These are phyloP conservation scores for Heliconius charithonia DNA, from an alignment of 2,888 invertebrate genomes.

Conservation along the genomic window DNA sequence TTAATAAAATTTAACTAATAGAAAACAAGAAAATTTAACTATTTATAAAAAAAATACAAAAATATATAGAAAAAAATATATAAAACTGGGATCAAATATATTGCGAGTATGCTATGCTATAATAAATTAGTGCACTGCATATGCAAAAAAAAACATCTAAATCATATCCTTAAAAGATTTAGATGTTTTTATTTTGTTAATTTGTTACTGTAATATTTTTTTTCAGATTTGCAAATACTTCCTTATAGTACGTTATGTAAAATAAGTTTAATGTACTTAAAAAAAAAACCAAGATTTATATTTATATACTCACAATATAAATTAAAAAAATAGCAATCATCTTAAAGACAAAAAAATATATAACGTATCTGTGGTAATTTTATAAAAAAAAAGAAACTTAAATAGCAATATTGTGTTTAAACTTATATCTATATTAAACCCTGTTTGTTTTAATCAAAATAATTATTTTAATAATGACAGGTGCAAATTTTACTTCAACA, in stretches of 20 bases:
- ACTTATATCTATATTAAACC: conserved; percentile 44
- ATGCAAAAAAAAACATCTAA: too few relatives aligned
- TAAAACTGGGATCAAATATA: too few relatives aligned
- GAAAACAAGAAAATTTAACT: neutral
- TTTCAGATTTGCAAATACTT: too few relatives aligned
- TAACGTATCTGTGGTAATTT: neutral
- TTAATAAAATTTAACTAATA: conserved; percentile 3
- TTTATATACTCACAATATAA: neutral
- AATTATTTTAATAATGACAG: conserved; percentile 32
- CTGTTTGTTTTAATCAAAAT: conserved; percentile 47
- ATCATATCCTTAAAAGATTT: too few relatives aligned
- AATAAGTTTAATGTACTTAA: too few relatives aligned
- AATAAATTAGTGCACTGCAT: too few relatives aligned
- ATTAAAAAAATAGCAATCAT: neutral
- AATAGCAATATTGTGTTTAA: conserved; percentile 22
- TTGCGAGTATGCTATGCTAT: too few relatives aligned
- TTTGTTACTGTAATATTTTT: too few relatives aligned
- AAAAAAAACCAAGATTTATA: too few relatives aligned
- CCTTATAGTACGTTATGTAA: too few relatives aligned
- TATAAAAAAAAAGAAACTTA: conserved; percentile 9
- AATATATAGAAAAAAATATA: too few relatives aligned
- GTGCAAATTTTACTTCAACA: conserved; percentile 33
- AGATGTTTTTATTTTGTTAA: too few relatives aligned
- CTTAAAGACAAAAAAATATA: neutral
- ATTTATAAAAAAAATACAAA: conserved; percentile 10